Base-by-base conservation (phyloP, 2,113 vertebrate species). In the Mormyrus lacerda region DNA sequence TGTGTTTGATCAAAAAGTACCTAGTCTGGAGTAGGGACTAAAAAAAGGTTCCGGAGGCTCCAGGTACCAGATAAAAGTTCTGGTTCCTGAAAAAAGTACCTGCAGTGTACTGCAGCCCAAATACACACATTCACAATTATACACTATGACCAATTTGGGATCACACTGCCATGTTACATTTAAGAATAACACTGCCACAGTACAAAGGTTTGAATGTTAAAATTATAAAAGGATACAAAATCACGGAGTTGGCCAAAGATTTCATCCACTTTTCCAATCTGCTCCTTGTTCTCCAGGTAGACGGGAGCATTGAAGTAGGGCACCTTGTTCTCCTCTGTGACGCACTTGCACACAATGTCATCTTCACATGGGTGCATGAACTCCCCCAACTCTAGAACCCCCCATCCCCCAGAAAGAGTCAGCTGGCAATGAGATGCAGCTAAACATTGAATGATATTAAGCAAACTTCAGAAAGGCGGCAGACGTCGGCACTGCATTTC, bases 241-340 rank as follows among this genome's bases (percentile, higher is more conserved):
- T 99, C 97, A 85, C 98, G 95, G 42, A 99, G 95, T 91, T 99
- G 98, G 11, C 98, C 98, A 1, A 99, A 99, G 93, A 99, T 99
- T 94, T 99, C 98, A 90, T 99, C 98, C 91, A 99, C 97, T 93
- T 99, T 99, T 15, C 98, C 98, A 9, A 99, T 98, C 92, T 99
- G 98, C 88, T 99, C 98, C 92, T 99, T 99, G 94, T 99, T 99
- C 92, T 99, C 98, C 95, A 99, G 93, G 90, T 98, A 99, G 45
- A 99, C 97, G 0, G 98, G 98, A 15, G 98, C 98, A 0, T 99
- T 99, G 93, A 99, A 99, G 92, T 99, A 99, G 85, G 98, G 98
- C 89, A 99, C 98, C 91, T 97, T 99, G 93, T 97, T 99, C 91
- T 99, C 98, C 50, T 98, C 96, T 9, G 98, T 98, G 83, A 96